Conservation (phyloP, 1,140 invertebrate genomes). For the Homarus americanus region DNA sequence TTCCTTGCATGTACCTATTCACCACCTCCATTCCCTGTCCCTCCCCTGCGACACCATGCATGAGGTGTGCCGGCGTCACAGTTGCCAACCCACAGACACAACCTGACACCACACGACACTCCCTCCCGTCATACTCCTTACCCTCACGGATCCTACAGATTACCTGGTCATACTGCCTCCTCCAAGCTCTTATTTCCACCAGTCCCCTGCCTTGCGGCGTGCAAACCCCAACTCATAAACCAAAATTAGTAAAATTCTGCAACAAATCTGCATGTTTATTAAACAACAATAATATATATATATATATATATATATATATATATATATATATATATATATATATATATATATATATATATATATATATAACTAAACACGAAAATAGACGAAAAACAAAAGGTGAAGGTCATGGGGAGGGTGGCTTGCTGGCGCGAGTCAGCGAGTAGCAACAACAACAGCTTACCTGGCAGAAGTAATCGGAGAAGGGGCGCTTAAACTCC, state of each 20-base stretch:
- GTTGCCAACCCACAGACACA: neutral
- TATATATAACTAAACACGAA: too few species aligned
- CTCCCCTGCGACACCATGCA: neutral
- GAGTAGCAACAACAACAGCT: neutral
- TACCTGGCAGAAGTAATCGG: neutral
- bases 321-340: neutral
- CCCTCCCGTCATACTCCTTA: neutral
- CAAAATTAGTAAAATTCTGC: too few species aligned
- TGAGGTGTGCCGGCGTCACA: conserved; percentile 14
- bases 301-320: neutral
- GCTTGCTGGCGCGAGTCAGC: neutral
- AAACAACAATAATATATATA: neutral
- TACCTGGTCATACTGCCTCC: neutral
- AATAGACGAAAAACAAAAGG: too few species aligned
- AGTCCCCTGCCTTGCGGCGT: neutral
- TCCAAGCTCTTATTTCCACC: neutral
- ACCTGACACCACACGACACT: neutral
- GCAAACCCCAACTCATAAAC: neutral
- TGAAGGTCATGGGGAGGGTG: neutral
- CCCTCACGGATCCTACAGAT: neutral
- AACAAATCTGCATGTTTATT: neutral
- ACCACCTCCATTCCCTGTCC: neutral
- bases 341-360: too few species aligned
- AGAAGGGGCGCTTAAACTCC: neutral
- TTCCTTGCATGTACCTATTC: too few species aligned